Evolutionary conservation across 2,888 invertebrate genomes (phyloP).

Genomic region (Melanotus villosus): DNA sequence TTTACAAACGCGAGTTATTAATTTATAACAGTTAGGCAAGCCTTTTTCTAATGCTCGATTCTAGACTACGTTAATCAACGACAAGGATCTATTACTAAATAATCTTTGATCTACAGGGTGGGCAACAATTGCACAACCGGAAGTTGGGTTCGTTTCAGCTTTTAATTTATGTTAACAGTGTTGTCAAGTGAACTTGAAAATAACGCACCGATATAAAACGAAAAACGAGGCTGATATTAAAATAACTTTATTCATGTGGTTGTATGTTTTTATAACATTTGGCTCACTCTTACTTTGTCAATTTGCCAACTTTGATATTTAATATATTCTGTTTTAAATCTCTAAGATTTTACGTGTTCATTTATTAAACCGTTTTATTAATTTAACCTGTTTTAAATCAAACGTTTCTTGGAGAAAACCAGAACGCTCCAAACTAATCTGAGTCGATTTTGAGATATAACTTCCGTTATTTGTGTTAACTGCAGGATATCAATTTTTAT

Average conservation of each 20-base stretch:
- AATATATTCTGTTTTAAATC: slow-evolving; percentile 18
- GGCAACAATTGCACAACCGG: slow-evolving; percentile 41
- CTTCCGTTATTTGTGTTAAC: slow-evolving; percentile 1
- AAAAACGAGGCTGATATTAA: slow-evolving; percentile 21
- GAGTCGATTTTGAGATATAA: slow-evolving; percentile 10
- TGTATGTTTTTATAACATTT: slow-evolving; percentile 26
- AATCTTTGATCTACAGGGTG: slow-evolving; percentile 40
- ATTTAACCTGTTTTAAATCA: neutral
- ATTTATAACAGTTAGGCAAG: slow-evolving; percentile 12
- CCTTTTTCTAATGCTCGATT: slow-evolving; percentile 11
- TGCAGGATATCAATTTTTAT: neutral
- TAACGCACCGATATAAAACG: slow-evolving; percentile 10
- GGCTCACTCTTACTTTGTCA: slow-evolving; percentile 5
- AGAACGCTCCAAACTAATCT: neutral
- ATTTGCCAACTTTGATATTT: slow-evolving; percentile 27
- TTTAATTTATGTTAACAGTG: slow-evolving; percentile 21
- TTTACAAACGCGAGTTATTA: slow-evolving; percentile 12
- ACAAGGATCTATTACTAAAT: slow-evolving; percentile 21
- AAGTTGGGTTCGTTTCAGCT: slow-evolving; percentile 22
- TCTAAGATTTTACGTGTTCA: neutral
- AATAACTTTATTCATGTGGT: slow-evolving; percentile 26
- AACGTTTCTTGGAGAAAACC: neutral
- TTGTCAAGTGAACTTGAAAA: slow-evolving; percentile 31
- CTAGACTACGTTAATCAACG: slow-evolving; percentile 12
- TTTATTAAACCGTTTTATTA: neutral